Conservation (phyloP, 1,140 invertebrate species). For the Ceratina calcarata region DNA sequence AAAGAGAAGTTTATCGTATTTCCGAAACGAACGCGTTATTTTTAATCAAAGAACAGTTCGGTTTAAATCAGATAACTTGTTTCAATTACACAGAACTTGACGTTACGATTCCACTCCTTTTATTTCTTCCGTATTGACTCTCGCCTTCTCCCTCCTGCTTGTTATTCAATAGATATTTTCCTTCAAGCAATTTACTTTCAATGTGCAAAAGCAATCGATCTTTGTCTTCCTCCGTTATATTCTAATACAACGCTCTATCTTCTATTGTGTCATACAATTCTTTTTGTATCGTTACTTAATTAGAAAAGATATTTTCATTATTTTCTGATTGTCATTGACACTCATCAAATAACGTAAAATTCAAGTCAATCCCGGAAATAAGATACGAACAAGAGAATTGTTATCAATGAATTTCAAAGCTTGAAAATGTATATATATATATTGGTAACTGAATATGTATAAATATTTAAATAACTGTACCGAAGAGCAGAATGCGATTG, state of each 20-base stretch:
- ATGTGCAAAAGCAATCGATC: background rate
- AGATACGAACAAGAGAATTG: background rate
- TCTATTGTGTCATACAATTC: background rate
- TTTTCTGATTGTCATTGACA: background rate
- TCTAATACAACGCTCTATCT: background rate
- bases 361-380: background rate
- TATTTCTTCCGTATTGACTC: background rate
- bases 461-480: conserved; percentile 17
- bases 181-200: conserved; percentile 4
- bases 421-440: background rate
- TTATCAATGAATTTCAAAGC: no score
- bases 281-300: background rate
- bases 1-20: background rate
- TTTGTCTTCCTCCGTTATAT: background rate
- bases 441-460: background rate
- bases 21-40: background rate
- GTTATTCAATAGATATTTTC: conserved; percentile 9
- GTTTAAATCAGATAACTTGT: background rate
- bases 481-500: background rate
- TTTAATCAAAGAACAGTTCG: conserved; percentile 44
- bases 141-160: background rate
- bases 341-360: background rate
- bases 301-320: background rate
- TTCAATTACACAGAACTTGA: background rate
- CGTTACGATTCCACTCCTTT: background rate